These are phyloP conservation scores for Nymphalis polychloros DNA, from an alignment of 2,888 invertebrate species.

Conservation along the genomic window DNA sequence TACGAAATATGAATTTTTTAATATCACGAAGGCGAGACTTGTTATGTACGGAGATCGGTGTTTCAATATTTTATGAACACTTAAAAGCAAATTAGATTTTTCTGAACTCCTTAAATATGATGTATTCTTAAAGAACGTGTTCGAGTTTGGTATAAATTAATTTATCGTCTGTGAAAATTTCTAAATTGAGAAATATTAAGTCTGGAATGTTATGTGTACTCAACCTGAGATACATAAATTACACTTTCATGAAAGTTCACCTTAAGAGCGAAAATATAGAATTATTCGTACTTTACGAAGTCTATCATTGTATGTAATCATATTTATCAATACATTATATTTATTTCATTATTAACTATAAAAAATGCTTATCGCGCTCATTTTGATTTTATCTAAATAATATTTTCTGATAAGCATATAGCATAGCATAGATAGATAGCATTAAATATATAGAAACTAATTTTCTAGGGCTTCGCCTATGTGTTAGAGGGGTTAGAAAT, in stretches of 20 bases:
- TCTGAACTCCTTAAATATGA: slow-evolving; percentile 47
- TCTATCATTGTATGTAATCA: background rate
- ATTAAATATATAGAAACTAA: no score
- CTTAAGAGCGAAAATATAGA: slow-evolving; percentile 2
- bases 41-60: slow-evolving; percentile 53
- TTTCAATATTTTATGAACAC: slow-evolving; percentile 72
- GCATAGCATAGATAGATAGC: no score
- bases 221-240: slow-evolving; percentile 22
- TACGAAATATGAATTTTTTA: slow-evolving; percentile 64
- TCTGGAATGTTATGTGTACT: slow-evolving; percentile 13
- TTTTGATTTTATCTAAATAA: background rate
- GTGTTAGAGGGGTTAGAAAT: no score
- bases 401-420: background rate
- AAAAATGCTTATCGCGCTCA: background rate
- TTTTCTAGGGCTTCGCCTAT: no score
- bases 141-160: slow-evolving; percentile 25
- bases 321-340: background rate
- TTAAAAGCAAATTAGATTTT: slow-evolving; percentile 69
- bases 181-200: slow-evolving; percentile 31
- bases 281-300: slow-evolving; percentile 6
- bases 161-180: slow-evolving; percentile 21
- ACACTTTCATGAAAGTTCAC: slow-evolving; percentile 15
- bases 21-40: slow-evolving; percentile 63
- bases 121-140: slow-evolving; percentile 41
- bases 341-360: background rate